Evolutionary conservation across 2,797 vertebrate genomes (phyloP), one percentile per base, ranked within the genome.

Genomic region (Lophotriccus pileatus): DNA sequence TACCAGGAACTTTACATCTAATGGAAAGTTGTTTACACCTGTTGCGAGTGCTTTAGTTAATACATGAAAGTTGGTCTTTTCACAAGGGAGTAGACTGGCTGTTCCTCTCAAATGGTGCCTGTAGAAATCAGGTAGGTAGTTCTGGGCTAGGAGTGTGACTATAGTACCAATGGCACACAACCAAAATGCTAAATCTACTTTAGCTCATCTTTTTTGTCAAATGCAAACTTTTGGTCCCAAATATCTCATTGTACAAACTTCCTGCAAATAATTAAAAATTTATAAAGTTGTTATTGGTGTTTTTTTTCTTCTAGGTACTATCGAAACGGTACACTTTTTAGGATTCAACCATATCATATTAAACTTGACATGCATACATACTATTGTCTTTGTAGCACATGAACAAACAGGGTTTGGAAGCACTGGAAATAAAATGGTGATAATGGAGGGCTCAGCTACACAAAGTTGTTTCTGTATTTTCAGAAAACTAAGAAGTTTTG

Each of bases 21-120:
- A 90, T 95, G 83, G 94, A 62, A 96, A 91, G 93, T 92, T 95
- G 92, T 95, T 95, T 93, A 95, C 93, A 95, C 95, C 94, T 96
- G 91, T 93, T 95, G 94, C 0, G 0, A 91, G 84, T 46, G 46
- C 78, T 87, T 94, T 84, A 64, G 70, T 85, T 94, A 91, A 88
- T 80, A 55, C 75, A 47, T 34, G 39, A 34, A 93, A 60, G 87
- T 87, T 60, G 44, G 36, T 72, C 50, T 78, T 82, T 59, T 72
- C 76, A 64, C 13, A 5, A 43, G 69, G 90, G 85, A 89, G 55
- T 12, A 67, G 52, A 20, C 47, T 14, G 7, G 25, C 37, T 19
- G 1, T 53, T 77, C 43, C 47, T 52, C 36, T 88, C 64, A n/a
- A 62, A 34, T 0, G 1, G 32, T 58, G 58, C 82, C 78, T 78